Evolutionary conservation across 2,113 vertebrate genomes (phyloP).

Genomic region (Phalacrocorax aristotelis): DNA sequence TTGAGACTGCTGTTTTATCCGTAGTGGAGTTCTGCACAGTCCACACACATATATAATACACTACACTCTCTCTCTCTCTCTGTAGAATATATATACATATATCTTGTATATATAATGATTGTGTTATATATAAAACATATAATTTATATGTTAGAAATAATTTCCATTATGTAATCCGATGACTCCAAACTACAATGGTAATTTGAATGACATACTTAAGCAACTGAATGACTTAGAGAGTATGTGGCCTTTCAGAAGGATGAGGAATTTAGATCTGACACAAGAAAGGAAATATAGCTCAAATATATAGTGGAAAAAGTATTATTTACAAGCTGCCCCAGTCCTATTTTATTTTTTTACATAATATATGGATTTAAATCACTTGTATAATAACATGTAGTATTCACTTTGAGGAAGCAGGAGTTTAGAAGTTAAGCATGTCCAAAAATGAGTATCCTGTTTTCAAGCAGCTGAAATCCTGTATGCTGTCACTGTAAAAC

Average conservation of each 20-base stretch:
- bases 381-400: not conserved
- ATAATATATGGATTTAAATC: not conserved
- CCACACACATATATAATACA: not conserved
- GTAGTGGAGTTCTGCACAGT: not conserved
- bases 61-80: not conserved
- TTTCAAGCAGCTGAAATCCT: not conserved
- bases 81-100: not conserved
- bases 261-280: not conserved
- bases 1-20: not conserved
- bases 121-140: not conserved
- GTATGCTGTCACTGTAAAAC: not conserved
- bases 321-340: not conserved
- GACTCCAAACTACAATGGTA: not conserved
- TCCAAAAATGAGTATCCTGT: not conserved
- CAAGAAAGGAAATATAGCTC: not conserved
- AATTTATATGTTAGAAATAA: not conserved
- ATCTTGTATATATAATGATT: not conserved
- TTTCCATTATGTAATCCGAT: not conserved
- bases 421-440: not conserved
- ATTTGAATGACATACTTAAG: not conserved
- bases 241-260: not conserved
- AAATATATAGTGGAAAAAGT: not conserved
- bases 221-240: not conserved
- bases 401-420: not conserved
- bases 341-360: not conserved